These are phyloP conservation scores for Oscheius sp. DNA, from an alignment of 2,888 invertebrate species.

Conservation along the genomic window DNA sequence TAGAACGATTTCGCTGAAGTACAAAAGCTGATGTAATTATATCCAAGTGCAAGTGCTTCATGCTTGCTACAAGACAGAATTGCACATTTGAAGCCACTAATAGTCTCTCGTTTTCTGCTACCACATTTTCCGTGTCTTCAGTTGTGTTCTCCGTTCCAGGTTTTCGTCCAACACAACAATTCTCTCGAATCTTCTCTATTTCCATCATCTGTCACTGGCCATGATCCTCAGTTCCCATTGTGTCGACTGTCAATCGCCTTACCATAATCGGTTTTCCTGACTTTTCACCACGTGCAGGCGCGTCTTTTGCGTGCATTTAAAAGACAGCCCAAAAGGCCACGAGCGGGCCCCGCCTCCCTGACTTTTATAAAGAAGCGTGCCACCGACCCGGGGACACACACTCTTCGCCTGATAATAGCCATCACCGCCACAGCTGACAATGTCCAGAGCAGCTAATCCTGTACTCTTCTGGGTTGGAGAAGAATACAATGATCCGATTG, in stretches of 20 bases:
- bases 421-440: not conserved
- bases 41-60: no score
- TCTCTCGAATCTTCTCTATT: no score
- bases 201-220: no score
- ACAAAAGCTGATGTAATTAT: no score
- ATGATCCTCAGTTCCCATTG: not conserved
- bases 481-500: constrained; percentile 20
- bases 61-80: no score
- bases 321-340: constrained; percentile 10
- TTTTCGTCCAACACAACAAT: no score
- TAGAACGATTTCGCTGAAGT: no score
- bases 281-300: constrained; percentile 16
- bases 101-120: no score
- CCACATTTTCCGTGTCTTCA: no score
- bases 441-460: constrained; percentile 17
- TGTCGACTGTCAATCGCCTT: not conserved
- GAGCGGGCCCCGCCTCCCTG: not conserved
- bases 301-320: not conserved
- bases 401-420: not conserved
- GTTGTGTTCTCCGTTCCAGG: no score
- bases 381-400: not conserved
- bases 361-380: constrained; percentile 15
- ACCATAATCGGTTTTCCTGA: not conserved
- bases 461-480: constrained; percentile 33
- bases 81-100: no score